phyloP scores from a whole-genome alignment of 2,797 vertebrate genomes.

The Acestrorhynchus altus region DNA sequence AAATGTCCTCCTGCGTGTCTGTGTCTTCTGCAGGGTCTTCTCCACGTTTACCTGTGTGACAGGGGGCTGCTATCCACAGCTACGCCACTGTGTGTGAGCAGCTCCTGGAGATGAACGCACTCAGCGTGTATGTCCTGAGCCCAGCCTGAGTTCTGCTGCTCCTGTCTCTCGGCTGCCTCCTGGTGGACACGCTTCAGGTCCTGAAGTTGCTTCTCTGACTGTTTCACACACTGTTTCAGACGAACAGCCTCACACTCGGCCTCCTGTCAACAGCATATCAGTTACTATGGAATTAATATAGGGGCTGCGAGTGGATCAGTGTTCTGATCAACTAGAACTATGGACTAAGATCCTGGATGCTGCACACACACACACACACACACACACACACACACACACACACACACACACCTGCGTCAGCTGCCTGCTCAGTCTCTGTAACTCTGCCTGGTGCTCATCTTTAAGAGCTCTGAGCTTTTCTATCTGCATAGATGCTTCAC shows the following conservation, averaged over 20 bases:
- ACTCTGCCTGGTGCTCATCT: constrained; percentile 69
- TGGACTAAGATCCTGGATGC: not conserved
- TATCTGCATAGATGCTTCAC: constrained; percentile 66
- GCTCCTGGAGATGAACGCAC: constrained; percentile 60
- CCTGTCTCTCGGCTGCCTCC: constrained; percentile 59
- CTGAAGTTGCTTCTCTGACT: constrained; percentile 66
- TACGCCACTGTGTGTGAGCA: constrained; percentile 60
- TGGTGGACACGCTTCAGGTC: constrained; percentile 53
- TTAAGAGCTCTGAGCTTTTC: constrained; percentile 65
- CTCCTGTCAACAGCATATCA: constrained; percentile 65
- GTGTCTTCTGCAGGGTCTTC: not conserved
- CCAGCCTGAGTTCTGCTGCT: constrained; percentile 63
- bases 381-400: too few species aligned
- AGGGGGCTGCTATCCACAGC: constrained; percentile 30
- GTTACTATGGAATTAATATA: too few species aligned
- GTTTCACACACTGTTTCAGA: constrained; percentile 59
- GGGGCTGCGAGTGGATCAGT: too few species aligned
- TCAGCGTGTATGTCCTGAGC: constrained; percentile 60
- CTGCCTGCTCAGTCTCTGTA: constrained; percentile 62
- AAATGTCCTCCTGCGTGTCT: not conserved
- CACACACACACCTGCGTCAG: constrained; percentile 61
- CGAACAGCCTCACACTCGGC: constrained; percentile 39
- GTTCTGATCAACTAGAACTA: not conserved
- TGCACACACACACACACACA: too few species aligned
- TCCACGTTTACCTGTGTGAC: constrained; percentile 28